Conservation (phyloP, 2,797 vertebrate genomes). For the Fringilla coelebs region DNA sequence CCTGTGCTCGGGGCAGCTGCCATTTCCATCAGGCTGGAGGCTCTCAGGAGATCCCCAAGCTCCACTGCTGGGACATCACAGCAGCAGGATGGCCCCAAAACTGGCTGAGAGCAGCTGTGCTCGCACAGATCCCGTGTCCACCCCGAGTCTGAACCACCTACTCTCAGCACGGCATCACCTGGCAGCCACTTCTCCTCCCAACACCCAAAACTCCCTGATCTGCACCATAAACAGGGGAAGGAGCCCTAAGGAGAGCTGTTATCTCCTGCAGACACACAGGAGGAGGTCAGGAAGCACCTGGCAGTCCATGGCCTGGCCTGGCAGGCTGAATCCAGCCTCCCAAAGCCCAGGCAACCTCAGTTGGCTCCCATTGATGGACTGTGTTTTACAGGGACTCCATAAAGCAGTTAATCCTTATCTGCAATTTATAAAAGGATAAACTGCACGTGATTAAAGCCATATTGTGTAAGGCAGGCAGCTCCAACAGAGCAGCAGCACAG, state of each 20-base stretch:
- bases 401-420: constrained; percentile 41
- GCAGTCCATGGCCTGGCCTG: neutral
- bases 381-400: neutral
- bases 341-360: neutral
- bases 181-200: neutral
- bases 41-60: fast-evolving
- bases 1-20: neutral
- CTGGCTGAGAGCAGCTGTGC: neutral
- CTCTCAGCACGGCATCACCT: neutral
- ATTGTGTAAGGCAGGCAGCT: neutral
- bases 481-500: neutral
- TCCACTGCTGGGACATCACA: neutral
- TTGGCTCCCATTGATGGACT: neutral
- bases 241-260: neutral
- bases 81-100: neutral
- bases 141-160: neutral
- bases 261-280: neutral
- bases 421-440: neutral
- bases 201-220: neutral
- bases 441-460: neutral
- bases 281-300: neutral
- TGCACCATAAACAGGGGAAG: neutral
- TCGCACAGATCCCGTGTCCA: neutral
- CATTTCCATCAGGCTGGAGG: neutral
- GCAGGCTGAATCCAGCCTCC: neutral